phyloP scores from a whole-genome alignment of 2,797 vertebrate genomes.

The Crenichthys baileyi region DNA sequence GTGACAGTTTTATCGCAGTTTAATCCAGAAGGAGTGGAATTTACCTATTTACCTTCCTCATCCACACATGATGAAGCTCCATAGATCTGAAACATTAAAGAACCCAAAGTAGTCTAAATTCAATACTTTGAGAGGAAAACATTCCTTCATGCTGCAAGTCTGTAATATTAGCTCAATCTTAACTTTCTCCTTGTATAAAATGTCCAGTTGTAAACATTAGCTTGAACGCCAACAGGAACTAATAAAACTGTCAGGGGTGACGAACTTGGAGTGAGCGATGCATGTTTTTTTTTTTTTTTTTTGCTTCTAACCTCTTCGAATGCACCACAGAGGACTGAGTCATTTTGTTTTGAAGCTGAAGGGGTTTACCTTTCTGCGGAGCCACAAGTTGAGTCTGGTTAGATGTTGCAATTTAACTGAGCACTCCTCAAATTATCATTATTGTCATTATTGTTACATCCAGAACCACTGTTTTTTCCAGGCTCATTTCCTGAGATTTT shows the following conservation, averaged over 20 bases:
- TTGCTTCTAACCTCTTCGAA: slow-evolving; percentile 15
- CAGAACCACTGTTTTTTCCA: too few species aligned
- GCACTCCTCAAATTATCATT: neutral
- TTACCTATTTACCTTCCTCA: neutral
- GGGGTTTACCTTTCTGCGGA: neutral
- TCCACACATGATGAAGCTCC: neutral
- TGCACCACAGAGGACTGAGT: neutral
- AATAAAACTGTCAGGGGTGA: slow-evolving; percentile 49
- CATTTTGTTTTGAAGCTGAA: neutral
- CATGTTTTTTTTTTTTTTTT: neutral
- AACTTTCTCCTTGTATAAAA: slow-evolving; percentile 1
- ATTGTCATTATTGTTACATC: too few species aligned
- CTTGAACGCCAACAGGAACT: slow-evolving; percentile 26
- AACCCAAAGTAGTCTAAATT: neutral
- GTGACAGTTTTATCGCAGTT: slow-evolving; percentile 54
- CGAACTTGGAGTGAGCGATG: neutral
- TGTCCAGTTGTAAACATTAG: slow-evolving; percentile 21
- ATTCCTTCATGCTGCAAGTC: neutral
- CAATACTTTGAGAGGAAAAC: neutral
- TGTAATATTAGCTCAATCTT: neutral
- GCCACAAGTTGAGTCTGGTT: neutral
- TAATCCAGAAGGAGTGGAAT: neutral
- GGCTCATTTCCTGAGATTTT: neutral
- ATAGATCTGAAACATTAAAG: neutral
- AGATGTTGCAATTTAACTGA: too few species aligned